A percentile compares a stretch with the other conserved stretches of the same genome.
Evolutionary conservation across 2,888 invertebrate genomes (phyloP).

Genomic region (Cistogaster globosa): DNA sequence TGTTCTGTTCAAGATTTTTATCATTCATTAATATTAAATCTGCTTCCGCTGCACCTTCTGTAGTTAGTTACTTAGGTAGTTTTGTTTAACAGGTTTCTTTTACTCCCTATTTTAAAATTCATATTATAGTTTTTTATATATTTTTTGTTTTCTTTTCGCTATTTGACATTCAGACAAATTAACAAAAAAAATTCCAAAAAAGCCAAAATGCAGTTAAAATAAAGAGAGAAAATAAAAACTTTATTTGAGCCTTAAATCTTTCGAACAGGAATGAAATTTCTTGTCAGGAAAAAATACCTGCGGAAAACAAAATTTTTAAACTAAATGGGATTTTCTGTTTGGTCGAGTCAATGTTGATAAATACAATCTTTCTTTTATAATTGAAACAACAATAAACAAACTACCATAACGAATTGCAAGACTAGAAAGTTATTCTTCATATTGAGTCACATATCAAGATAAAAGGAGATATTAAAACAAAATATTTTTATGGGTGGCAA

Average conservation of each 20-base stretch:
- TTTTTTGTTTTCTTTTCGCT: background rate
- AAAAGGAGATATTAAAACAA: no score
- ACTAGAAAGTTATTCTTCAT: no score
- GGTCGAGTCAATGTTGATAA: no score
- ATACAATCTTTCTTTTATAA: no score
- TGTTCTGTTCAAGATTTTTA: no score
- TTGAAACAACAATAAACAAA: no score
- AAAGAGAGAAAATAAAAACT: background rate
- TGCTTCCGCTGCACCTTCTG: background rate
- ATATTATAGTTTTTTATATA: background rate
- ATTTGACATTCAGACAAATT: no score
- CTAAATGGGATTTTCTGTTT: background rate
- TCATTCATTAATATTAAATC: background rate
- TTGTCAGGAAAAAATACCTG: constrained; percentile 42
- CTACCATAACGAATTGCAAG: no score
- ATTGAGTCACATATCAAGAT: no score
- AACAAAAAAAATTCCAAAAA: constrained; percentile 47
- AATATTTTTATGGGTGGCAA: no score
- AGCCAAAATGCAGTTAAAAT: constrained; percentile 32
- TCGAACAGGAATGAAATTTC: constrained; percentile 34
- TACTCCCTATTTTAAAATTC: background rate
- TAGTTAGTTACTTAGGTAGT: background rate
- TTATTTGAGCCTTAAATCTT: constrained; percentile 39
- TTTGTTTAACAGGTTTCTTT: constrained; percentile 21
- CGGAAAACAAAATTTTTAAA: background rate